Conservation (phyloP, 2,797 vertebrate genomes). For the Manis javanica region DNA sequence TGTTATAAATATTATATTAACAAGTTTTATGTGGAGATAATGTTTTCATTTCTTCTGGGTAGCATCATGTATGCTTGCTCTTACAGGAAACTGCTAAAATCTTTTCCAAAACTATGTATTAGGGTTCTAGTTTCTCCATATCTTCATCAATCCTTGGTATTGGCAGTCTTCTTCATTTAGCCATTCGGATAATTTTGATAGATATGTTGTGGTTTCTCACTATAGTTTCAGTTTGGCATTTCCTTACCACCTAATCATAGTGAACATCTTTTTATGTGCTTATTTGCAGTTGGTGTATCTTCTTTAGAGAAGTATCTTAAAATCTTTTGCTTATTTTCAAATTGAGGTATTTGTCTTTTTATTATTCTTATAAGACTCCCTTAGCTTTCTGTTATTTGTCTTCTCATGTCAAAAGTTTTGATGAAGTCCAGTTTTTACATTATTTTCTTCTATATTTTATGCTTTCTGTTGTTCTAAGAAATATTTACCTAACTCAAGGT, state of each 20-base stretch:
- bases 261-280: conserved; percentile 41
- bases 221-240: conserved; percentile 32
- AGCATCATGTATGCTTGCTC: conserved; percentile 3
- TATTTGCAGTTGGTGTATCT: not conserved
- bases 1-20: conserved; percentile 12
- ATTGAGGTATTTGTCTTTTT: conserved; percentile 30
- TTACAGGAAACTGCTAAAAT: conserved; percentile 48
- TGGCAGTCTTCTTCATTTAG: not conserved
- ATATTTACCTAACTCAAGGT: not conserved
- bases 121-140: not conserved
- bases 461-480: not conserved
- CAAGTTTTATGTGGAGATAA: conserved; percentile 35
- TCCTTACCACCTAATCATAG: conserved; percentile 30
- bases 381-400: conserved; percentile 20
- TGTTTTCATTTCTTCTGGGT: conserved; percentile 16
- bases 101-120: conserved; percentile 28
- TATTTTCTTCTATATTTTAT: not conserved
- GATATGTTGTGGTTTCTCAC: not conserved
- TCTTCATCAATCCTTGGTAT: not conserved
- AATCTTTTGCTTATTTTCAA: conserved; percentile 47
- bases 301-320: conserved; percentile 10
- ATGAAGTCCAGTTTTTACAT: not conserved
- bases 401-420: not conserved
- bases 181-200: not conserved
- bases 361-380: not conserved